A percentile compares a stretch with the other conserved stretches of the same genome.
Evolutionary conservation across 2,797 vertebrate genomes (phyloP).

Genomic region (Falco columbarius): DNA sequence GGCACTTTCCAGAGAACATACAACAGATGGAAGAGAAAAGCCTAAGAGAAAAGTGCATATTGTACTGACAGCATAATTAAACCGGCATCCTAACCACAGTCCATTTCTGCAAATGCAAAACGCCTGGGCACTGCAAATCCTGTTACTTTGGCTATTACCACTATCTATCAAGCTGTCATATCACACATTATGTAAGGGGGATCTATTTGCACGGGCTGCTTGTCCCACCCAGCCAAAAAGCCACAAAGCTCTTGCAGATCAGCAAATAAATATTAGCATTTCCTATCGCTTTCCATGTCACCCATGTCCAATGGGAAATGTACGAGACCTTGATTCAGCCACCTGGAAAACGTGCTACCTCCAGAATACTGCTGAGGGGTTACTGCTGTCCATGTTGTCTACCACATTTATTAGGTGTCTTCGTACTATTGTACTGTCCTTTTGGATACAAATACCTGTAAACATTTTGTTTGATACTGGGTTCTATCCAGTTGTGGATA

Average conservation of each 20-base stretch:
- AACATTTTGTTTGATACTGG: neutral
- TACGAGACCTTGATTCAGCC: neutral
- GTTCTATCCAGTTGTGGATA: neutral
- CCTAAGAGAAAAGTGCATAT: neutral
- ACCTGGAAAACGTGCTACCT: accelerated
- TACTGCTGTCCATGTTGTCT: neutral
- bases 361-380: neutral
- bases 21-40: constrained; percentile 21
- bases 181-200: neutral
- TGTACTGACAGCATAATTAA: neutral
- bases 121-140: neutral
- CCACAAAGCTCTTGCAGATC: neutral
- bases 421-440: neutral
- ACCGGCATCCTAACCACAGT: neutral
- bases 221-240: neutral
- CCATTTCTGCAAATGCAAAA: neutral
- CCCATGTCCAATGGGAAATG: neutral
- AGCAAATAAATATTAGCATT: neutral
- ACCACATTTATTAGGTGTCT: accelerated
- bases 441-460: neutral
- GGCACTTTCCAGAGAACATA: neutral
- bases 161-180: neutral
- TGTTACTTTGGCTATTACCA: neutral
- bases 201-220: neutral
- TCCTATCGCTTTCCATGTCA: neutral